Evolutionary conservation across 2,888 invertebrate species (phyloP).

Genomic region (Leucophenga maculata): DNA sequence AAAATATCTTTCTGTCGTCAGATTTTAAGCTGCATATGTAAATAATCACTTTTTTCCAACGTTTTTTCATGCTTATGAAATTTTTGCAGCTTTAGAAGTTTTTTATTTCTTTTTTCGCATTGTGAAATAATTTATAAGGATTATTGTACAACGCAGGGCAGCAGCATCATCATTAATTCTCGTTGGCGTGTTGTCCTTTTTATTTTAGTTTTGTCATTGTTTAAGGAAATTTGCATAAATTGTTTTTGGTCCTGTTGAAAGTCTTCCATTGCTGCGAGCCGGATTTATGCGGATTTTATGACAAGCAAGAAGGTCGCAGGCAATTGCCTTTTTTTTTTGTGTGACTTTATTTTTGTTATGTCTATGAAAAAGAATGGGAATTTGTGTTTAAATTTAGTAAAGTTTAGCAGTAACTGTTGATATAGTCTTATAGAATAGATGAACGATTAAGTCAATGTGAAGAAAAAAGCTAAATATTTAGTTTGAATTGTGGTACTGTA

Average conservation of each 20-base stretch:
- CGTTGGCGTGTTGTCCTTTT: too few relatives aligned
- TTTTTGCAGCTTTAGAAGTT: slow-evolving; percentile 12
- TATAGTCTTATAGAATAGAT: too few relatives aligned
- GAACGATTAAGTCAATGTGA: too few relatives aligned
- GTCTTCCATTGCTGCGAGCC: not conserved
- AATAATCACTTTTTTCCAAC: not conserved
- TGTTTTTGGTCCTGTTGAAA: slow-evolving; percentile 31
- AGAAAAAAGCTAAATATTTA: too few relatives aligned
- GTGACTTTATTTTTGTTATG: not conserved
- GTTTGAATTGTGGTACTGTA: too few relatives aligned
- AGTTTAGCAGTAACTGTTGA: not conserved
- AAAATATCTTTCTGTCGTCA: not conserved
- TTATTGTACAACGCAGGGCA: slow-evolving; percentile 46
- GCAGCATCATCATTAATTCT: slow-evolving; percentile 54
- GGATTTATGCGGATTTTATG: not conserved
- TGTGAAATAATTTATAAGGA: slow-evolving; percentile 58
- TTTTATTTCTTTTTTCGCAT: slow-evolving; percentile 30
- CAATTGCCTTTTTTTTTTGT: not conserved
- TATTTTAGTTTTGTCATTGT: slow-evolving; percentile 50
- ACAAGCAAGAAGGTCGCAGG: not conserved
- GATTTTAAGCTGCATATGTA: not conserved
- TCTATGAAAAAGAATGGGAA: not conserved
- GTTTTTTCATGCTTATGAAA: not conserved
- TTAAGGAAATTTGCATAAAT: slow-evolving; percentile 56
- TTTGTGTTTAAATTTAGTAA: not conserved